Evolutionary conservation across 2,797 vertebrate species (phyloP), one percentile per base, ranked within the genome.

Genomic region (Danio aesculapii): DNA sequence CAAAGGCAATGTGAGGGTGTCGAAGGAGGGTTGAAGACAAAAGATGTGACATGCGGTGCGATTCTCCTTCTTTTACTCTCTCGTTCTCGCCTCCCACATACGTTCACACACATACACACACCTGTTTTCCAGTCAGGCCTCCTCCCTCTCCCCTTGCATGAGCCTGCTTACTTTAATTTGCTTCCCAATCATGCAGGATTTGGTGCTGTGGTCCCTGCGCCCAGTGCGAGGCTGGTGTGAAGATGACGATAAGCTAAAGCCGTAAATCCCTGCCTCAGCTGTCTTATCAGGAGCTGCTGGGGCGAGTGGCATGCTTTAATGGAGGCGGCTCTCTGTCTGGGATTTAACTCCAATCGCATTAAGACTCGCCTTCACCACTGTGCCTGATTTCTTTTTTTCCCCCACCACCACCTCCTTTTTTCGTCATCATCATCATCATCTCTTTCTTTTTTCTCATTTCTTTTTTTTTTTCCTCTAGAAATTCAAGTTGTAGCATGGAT

Each of bases 221-320:
- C 90, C 71, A 88, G 92, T 89, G 92, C 92, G 89, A 92, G 92
- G 87, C 93, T 90, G 91, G 94, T 92, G 92, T 93, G 92, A 94
- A 94, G 93, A 94, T 93, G 92, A 92, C 89, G 92, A 94, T 94
- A 94, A 94, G 92, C 92, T 92, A 91, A 92, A 94, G 93, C 93
- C 86, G 79, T 94, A 94, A 95, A 94, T 94, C 93, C 93, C 90
- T 90, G 93, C 92, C 92, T 94, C 92, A 94, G 93, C 92, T 91
- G 92, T 92, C 92, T 95, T 94, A 95, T 94, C 93, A 90, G 88
- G 88, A 90, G 91, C 91, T 92, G 91, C 93, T 92, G 93, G 90
- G 92, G 90, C 89, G 90, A 89, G 91, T 89, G 92, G 91, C 91
- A 88, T 87, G 91, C 92, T 94, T 94, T 94, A 94, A 95, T 94